Conservation (phyloP, 2,888 invertebrate species). For the Macroteleia sp. region DNA sequence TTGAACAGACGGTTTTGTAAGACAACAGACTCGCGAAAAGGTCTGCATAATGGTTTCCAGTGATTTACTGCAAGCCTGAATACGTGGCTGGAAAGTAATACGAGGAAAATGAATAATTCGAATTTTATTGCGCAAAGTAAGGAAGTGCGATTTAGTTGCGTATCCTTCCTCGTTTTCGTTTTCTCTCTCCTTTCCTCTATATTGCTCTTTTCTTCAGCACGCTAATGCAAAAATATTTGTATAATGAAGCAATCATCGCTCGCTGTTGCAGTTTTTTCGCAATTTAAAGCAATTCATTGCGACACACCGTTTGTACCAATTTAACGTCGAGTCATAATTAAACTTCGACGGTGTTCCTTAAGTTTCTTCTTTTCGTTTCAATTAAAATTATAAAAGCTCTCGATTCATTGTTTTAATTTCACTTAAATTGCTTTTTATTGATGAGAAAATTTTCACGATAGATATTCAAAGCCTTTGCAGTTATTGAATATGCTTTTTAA, state of each 20-base stretch:
- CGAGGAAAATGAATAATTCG: slow-evolving; percentile 60
- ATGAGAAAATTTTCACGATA: no score
- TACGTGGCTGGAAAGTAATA: slow-evolving; percentile 56
- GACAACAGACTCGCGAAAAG: slow-evolving; percentile 62
- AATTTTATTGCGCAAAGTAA: slow-evolving; percentile 54
- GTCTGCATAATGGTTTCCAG: slow-evolving; percentile 60
- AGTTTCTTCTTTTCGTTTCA: slow-evolving; percentile 20
- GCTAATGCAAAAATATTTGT: slow-evolving; percentile 42
- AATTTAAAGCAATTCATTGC: slow-evolving; percentile 43
- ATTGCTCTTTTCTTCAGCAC: neutral
- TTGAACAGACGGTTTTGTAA: slow-evolving; percentile 55
- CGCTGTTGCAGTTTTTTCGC: slow-evolving; percentile 19
- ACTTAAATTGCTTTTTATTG: neutral
- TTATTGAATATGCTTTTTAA: neutral
- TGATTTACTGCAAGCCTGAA: slow-evolving; percentile 51
- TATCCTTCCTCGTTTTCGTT: neutral
- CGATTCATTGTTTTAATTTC: slow-evolving; percentile 5
- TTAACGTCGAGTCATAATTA: slow-evolving; percentile 26
- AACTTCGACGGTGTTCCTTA: slow-evolving; percentile 6
- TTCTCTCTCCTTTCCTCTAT: neutral
- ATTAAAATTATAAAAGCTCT: slow-evolving; percentile 8
- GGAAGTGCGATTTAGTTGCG: slow-evolving; percentile 50
- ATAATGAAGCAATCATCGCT: slow-evolving; percentile 27
- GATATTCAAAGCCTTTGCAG: neutral
- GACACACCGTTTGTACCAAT: slow-evolving; percentile 5